Evolutionary conservation across 2,888 invertebrate species (phyloP), one percentile per base, ranked within the genome.

Genomic region (Parasteatoda lunata): DNA sequence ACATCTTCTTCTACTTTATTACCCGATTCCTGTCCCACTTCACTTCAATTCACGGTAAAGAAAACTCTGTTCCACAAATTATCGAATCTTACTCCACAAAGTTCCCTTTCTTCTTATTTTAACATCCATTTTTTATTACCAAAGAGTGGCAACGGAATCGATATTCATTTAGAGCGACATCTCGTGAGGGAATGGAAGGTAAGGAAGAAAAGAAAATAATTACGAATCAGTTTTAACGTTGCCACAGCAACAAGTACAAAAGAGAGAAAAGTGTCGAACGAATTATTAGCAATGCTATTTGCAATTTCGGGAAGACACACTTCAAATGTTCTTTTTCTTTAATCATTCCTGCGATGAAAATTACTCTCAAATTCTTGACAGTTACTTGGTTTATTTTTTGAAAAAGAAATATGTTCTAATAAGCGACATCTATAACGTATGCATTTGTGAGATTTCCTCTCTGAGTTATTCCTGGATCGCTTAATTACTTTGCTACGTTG

Each of bases 231-330:
- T 81, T 81, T 52, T 51, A 47, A 54, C 80, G 80, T 81, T 81
- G 73, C 80, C 73, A 81, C 80, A 81, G 80, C 80, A 81, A 81
- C 80, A 81, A 81, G 80, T 81, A 75, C 47, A 81, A 73, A 77
- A 54, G 72, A 68, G 30, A 71, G 65, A 81, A 47, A 30, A 52
- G 48, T n/a, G 13, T 68, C 64, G 71, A 65, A 79, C 47, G 52
- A 73, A 81, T 81, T 81, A 81, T 81, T 81, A 81, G 73, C 54
- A 72, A 75, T 64, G 30, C 54, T 78, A 75, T 54, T 13, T 64
- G 54, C 75, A 59, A 59, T 59, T 59, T 59, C 59, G n/a, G n/a
- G 59, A 59, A 13, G 59, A 59, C 59, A 59, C 59, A 59, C n/a
- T 59, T 59, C 59, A 59, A n/a, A 9, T 59, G n/a, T 59, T 59